Base-by-base conservation (phyloP, 2,113 vertebrate species). In the Athene noctua region DNA sequence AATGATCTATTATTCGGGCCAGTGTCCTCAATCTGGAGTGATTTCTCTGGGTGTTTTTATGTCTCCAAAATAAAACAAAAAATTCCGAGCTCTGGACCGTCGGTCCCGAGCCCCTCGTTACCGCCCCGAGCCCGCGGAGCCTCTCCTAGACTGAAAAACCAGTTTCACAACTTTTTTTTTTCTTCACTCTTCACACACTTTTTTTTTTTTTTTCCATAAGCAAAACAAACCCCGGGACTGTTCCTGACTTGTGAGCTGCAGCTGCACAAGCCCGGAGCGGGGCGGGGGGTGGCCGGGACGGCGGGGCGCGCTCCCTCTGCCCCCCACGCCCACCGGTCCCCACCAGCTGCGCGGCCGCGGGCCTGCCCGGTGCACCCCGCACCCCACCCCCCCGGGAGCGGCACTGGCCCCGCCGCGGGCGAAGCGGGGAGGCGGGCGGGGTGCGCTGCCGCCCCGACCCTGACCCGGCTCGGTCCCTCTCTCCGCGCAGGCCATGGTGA, bases 401-500 rank as follows among this genome's bases (percentile, higher is more conserved):
- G 49, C 62, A 23, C 49, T 26, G 62, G 17, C 40, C 59, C 42
- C 22, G 54, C 11, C 13, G 74, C 19, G 68, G 30, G 55, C 42
- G 42, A 44, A 44, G 42, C 42, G 42, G 42, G 42, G 42, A 44
- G 42, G 42, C 42, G 42, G 42, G 42, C 42, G 42, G 20, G 3
- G n/a, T 44, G 30, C 52, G 21, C 44, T 17, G 68, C 47, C 11
- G 82, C 87, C 94, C 94, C 80, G 42, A 44, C 81, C 72, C 96
- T 97, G 95, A 97, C 95, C 95, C 91, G 44, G 16, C 34, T 10
- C 91, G 40, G 91, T 67, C 88, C 49, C 44, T 70, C 77, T 96
- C 65, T 96, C 90, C 80, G 70, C 59, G 54, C 96, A 98, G 98
- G 99, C 98, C 90, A 99, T 99, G 99, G 99, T 99, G 98, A 99